Base-by-base conservation (phyloP, 2,797 vertebrate genomes). In the Danio choprae region DNA sequence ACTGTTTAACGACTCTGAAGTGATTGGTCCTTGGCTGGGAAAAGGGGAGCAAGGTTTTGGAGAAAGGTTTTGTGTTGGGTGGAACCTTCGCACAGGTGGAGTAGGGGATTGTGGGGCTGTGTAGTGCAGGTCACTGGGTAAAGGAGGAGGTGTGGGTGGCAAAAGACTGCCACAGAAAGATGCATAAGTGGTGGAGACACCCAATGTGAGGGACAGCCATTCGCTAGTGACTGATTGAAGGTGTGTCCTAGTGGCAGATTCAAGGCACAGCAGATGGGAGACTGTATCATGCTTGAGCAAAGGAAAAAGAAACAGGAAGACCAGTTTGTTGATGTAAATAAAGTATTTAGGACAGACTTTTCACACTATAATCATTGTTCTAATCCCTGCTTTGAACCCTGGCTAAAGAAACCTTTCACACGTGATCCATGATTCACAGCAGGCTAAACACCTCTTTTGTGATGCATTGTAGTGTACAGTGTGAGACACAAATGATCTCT, bases 151-250 rank as follows among this genome's bases (percentile, higher is more conserved):
- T 20, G 89, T 88, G 79, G 91, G 92, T 6, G 91, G 88, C 29
- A 75, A 18, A 76, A 88, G 82, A 64, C 86, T 84, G 84, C 82
- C 87, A 55, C 87, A 83, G 38, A 10, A 69, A 38, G 74, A 59
- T 85, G 84, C 65, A 85, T 36, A 79, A 36, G 87, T 73, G 1
- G 88, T 77, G 74, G 90, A 44, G 89, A 87, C 69, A 22, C 86
- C 90, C 88, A 92, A 53, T 75, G 93, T 95, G 87, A 94, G 92
- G 77, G 93, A 91, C 41, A 96, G 89, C 90, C 93, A 93, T 85
- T 95, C 94, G 20, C 60, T 90, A 90, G 91, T 89, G 87, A 93
- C 18, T 50, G 90, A 87, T 56, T 90, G 92, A 67, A 95, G 87
- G 82, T 88, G 87, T 67, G 83, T 88, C 88, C 91, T 92, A 87